Base-by-base conservation (phyloP, 92 coral and sea anemone species). In the Epizoanthus scotinus region DNA sequence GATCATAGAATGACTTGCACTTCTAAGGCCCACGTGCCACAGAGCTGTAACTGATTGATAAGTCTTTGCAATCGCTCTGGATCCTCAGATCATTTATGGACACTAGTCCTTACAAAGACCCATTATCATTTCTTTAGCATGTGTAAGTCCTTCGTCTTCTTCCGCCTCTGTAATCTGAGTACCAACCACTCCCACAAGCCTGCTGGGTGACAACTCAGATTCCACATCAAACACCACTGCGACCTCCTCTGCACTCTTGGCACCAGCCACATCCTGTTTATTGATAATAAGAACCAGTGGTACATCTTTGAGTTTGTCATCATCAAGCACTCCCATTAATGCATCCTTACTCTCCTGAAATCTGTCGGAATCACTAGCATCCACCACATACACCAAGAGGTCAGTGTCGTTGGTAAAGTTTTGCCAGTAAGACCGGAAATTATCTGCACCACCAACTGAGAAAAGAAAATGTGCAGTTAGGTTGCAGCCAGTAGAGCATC, bases 401-500 rank as follows among this genome's bases (percentile, higher is more conserved):
- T 77, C 84, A 29, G 93, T 85, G 27, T 87, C 91, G 12, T 78
- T 88, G 26, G 94, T 85, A 54, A 94, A 94, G 82, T 92, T 94
- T 10, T 91, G 92, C 98, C 98, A 94, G 86, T 93, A 94, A 17
- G 85, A 71, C 53, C 91, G 88, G 52, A 89, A 81, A 68, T 88
- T 92, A 63, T 90, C 91, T 60, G 90, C 80, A 20, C 98, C 98
- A 29, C 98, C 98, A 94, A 94, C 98, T 94, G 52, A 49, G 67
- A 78, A 27, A 78, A 8, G 47, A 20, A 78, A 59, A 83, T 21
- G 47, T 19, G 5, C 25, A 47, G 1, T 9, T 9, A 47, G 17
- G 52, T 47, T 15, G 14, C 14, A 3, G 40, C 40, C 40, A 34
- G 6, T 34, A 34, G 40, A 34, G 40, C 3, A 34, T 34, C 40